Conservation (phyloP, 1,140 invertebrate genomes). For the Listronotus bonariensis region DNA sequence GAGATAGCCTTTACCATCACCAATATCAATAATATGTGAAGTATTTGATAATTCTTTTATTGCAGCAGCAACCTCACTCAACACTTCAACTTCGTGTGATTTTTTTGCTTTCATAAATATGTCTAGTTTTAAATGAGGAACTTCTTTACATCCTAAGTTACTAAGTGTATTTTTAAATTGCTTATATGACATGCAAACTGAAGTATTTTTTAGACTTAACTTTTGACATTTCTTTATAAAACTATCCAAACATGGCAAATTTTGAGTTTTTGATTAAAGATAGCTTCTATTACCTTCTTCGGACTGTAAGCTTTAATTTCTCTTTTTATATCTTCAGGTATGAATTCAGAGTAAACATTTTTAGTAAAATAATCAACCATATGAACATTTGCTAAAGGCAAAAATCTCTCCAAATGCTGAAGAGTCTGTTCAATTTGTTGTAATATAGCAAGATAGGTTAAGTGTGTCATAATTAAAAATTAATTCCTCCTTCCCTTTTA, state of each 20-base stretch:
- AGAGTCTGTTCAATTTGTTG: slow-evolving; percentile 61
- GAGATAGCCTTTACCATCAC: slow-evolving; percentile 86
- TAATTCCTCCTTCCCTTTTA: slow-evolving; percentile 59
- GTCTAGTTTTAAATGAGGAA: slow-evolving; percentile 50
- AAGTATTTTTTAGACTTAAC: slow-evolving; percentile 54
- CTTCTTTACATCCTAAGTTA: slow-evolving; percentile 42
- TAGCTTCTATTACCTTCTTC: slow-evolving; percentile 53
- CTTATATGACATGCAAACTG: slow-evolving; percentile 54
- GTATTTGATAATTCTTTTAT: slow-evolving; percentile 52
- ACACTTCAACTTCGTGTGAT: slow-evolving; percentile 75
- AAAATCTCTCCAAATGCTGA: slow-evolving; percentile 62
- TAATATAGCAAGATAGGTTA: slow-evolving; percentile 34
- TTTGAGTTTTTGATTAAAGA: slow-evolving; percentile 52
- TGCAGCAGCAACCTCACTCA: slow-evolving; percentile 54
- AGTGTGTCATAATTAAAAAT: slow-evolving; percentile 55
- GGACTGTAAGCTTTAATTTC: slow-evolving; percentile 59
- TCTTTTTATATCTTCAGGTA: slow-evolving; percentile 61
- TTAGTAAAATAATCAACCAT: slow-evolving; percentile 80
- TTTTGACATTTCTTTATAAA: slow-evolving; percentile 50
- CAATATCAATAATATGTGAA: slow-evolving; percentile 75
- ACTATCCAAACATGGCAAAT: slow-evolving; percentile 39
- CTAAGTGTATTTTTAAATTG: slow-evolving; percentile 57
- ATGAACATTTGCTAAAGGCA: slow-evolving; percentile 74
- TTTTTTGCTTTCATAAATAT: slow-evolving; percentile 83
- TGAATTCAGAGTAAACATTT: slow-evolving; percentile 66